Base-by-base conservation (phyloP, 2,888 invertebrate species). In the Apomyelois bistriatella region DNA sequence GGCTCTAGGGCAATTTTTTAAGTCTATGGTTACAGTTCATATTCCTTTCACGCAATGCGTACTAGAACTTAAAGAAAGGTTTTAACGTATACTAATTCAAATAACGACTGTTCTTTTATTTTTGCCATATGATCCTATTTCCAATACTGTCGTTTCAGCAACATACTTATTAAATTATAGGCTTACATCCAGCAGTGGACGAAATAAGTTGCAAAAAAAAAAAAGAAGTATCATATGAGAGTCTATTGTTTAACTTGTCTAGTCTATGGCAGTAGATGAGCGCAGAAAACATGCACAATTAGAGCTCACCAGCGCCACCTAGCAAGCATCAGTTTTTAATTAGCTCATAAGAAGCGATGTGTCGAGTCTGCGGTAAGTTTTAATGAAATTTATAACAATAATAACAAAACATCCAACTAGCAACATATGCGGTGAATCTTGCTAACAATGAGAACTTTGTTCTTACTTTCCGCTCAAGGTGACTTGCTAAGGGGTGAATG, bases 361-460 rank as follows among this genome's bases (percentile, higher is more conserved):
- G 59, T 61, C 62, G 49, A 49, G 56, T 48, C 35, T 51, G 57
- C 57, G 58, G 64, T 48, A 58, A 66, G 59, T 65, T 74, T 59
- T 74, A 76, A 78, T 74, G 58, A 72, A 77, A 74, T 77, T 74
- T 70, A 75, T 68, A 74, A 67, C 64, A 62, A 67, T 64, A 62
- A 61, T 64, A 62, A 61, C 61, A 61, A 66, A 74, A 72, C 69
- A 65, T 68, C 64, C 68, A 61, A 63, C 55, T 65, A 61, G 56
- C 57, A 47, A 56, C 57, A 60, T 59, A 54, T 55, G 58, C 48
- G 56, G 56, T 15, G 16, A 16, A 58, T 57, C 53, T 58, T 57
- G 42, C 22, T 43, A 48, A 57, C 60, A 57, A 58, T 54, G 57
- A 55, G 8, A 30, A 35, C 32, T 46, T 46, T 32, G 46, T 43